These are phyloP conservation scores for Microcebus griseorufus DNA, from an alignment of 2,113 vertebrate species.

Conservation along the genomic window DNA sequence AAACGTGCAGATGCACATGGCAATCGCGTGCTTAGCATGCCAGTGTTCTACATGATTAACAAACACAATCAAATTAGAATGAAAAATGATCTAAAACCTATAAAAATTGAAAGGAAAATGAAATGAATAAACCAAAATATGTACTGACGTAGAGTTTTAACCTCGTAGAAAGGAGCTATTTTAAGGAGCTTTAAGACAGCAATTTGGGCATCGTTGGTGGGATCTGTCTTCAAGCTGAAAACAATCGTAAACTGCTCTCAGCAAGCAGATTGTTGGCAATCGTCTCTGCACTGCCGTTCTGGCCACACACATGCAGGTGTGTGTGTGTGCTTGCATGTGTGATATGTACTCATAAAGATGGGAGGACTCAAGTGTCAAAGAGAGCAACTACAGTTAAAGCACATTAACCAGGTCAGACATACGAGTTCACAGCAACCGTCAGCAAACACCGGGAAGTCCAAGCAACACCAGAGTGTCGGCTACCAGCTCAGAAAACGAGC, in stretches of 20 bases:
- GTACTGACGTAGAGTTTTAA: background rate
- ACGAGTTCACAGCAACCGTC: background rate
- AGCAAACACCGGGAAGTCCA: background rate
- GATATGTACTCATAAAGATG: fast-evolving
- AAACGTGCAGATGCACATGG: fast-evolving
- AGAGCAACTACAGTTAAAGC: no score
- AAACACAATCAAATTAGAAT: no score
- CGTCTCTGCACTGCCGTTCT: fast-evolving
- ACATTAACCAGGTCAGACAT: fast-evolving
- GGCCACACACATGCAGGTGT: fast-evolving
- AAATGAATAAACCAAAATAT: background rate
- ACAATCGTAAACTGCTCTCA: no score
- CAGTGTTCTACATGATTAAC: no score
- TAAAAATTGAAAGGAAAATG: background rate
- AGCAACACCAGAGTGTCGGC: background rate
- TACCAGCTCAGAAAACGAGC: background rate
- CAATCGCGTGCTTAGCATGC: no score
- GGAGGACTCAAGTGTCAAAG: fast-evolving
- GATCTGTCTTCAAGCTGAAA: background rate
- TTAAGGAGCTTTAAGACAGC: background rate
- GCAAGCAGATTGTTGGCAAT: fast-evolving
- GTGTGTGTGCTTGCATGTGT: background rate
- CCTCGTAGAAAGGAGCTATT: no score
- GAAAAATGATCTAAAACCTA: background rate
- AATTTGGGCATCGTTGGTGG: no score